phyloP scores from a whole-genome alignment of 2,797 vertebrate species.

The Pteronotus mesoamericanus region DNA sequence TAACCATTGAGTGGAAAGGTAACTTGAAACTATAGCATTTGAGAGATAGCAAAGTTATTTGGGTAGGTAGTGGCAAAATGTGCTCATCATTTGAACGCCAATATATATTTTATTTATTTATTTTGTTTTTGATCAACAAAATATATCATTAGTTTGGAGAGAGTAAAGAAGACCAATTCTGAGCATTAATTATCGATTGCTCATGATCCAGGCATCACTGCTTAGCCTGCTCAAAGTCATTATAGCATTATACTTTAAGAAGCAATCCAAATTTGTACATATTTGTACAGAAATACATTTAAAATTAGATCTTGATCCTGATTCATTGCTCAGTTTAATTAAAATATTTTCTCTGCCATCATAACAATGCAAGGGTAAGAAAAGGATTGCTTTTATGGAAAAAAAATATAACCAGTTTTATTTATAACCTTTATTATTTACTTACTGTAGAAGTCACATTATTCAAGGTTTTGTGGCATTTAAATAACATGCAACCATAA shows the following conservation, averaged over 20 bases:
- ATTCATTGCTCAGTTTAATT: not conserved
- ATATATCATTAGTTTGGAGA: not conserved
- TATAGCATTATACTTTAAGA: not conserved
- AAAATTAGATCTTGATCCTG: not conserved
- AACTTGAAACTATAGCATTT: not conserved
- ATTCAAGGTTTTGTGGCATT: not conserved
- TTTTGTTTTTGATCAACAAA: not conserved
- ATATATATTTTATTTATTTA: not conserved
- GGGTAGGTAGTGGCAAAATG: not conserved
- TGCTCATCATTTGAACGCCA: not conserved
- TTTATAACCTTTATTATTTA: not conserved
- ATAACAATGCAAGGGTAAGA: not conserved
- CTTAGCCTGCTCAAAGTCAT: not conserved
- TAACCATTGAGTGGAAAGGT: not conserved
- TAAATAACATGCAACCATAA: slow-evolving; percentile 21
- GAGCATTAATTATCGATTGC: not conserved
- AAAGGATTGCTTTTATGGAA: not conserved
- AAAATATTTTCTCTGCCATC: not conserved
- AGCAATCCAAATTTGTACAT: not conserved
- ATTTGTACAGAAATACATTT: not conserved
- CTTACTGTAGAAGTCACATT: slow-evolving; percentile 16
- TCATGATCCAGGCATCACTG: not conserved
- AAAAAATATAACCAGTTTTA: slow-evolving; percentile 48
- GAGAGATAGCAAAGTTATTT: not conserved
- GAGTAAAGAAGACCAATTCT: not conserved